Evolutionary conservation across 2,113 vertebrate species (phyloP).

Genomic region (Scatophagus argus): DNA sequence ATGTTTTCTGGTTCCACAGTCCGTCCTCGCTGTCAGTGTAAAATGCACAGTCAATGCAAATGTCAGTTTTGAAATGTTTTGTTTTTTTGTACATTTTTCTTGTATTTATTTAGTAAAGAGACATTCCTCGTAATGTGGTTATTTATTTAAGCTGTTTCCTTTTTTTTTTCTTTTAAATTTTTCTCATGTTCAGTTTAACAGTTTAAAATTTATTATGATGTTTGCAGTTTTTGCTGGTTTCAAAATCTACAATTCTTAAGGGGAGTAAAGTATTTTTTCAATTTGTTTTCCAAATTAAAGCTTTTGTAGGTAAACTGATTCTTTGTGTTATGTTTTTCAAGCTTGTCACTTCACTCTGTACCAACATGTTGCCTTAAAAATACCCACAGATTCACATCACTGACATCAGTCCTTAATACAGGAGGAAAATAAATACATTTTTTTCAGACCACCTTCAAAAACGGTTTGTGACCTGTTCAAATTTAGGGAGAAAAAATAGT

Average conservation of each 20-base stretch:
- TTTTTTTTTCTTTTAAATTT: constrained; percentile 52
- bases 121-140: constrained; percentile 85
- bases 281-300: constrained; percentile 89
- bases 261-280: constrained; percentile 89
- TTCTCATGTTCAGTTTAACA: not conserved
- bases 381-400: not conserved
- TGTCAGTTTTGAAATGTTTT: constrained; percentile 73
- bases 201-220: not conserved
- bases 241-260: constrained; percentile 7
- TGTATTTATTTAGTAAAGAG: constrained; percentile 87
- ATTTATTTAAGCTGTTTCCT: constrained; percentile 53
- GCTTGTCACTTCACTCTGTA: not conserved
- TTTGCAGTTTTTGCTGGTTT: not conserved
- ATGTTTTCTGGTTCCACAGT: too few species aligned
- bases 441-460: not conserved
- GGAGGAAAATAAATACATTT: not conserved
- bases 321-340: not conserved
- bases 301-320: constrained; percentile 84
- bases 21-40: constrained; percentile 49
- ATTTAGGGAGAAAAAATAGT: not conserved
- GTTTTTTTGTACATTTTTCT: constrained; percentile 54
- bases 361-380: not conserved
- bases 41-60: constrained; percentile 93
- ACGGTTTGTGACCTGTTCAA: not conserved
- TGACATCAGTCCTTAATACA: not conserved